Conservation (phyloP, 2,113 vertebrate species). For the Tetrax tetrax region DNA sequence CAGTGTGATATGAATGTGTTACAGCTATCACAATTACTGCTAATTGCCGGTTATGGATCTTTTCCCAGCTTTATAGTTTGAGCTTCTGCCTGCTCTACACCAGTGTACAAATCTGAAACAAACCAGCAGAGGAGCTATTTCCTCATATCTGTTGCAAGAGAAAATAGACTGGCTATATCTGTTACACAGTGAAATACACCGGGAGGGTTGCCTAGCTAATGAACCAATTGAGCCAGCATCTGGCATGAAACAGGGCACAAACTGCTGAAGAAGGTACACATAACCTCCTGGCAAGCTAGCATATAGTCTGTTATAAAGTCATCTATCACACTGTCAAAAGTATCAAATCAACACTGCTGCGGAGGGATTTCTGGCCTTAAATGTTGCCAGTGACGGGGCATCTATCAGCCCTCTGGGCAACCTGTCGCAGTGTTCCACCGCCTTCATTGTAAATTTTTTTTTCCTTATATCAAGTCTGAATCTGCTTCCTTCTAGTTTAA, state of each 20-base stretch:
- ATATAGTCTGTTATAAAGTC: not conserved
- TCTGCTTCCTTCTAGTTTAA: too few species aligned
- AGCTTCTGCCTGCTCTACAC: conserved; percentile 17
- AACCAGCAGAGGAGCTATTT: not conserved
- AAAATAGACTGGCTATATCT: not conserved
- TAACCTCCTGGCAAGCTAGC: not conserved
- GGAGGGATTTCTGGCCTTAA: not conserved
- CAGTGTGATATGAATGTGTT: not conserved
- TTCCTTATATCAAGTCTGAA: too few species aligned
- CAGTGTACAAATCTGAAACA: not conserved
- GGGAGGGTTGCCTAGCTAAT: not conserved
- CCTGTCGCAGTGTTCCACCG: too few species aligned
- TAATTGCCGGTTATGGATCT: conserved; percentile 31
- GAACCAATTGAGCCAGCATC: not conserved
- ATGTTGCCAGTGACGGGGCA: too few species aligned
- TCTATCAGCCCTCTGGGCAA: too few species aligned
- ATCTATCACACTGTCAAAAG: not conserved
- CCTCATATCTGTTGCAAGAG: not conserved
- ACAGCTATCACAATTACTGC: not conserved
- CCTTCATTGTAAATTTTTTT: too few species aligned
- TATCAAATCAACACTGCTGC: not conserved
- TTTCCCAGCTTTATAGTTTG: not conserved
- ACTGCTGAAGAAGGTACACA: not conserved
- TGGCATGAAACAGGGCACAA: not conserved
- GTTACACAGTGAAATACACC: not conserved